Base-by-base conservation (phyloP, 2,113 vertebrate species). In the Solea solea region DNA sequence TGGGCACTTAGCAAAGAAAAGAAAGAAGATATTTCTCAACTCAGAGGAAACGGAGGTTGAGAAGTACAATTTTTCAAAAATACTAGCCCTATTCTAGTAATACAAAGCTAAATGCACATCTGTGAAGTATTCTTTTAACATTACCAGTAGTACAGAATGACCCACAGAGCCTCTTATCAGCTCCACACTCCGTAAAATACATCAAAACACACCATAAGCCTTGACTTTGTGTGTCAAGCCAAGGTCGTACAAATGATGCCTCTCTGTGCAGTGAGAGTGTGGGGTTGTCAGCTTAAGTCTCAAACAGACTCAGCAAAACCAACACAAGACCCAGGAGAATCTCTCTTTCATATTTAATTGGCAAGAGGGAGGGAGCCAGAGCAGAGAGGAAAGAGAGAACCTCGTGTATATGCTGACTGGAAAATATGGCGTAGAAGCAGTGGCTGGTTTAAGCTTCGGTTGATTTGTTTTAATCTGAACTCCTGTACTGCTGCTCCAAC, bases 301-400 rank as follows among this genome's bases (percentile, higher is more conserved):
- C 71, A 66, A 51, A 76, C 40, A 64, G 63, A 78, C 72, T 83
- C 76, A 81, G 79, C 85, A 83, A 40, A 78, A 68, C 8, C n/a
- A 56, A 60, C 12, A n/a, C 64, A 67, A 34, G 70, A 72, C 77
- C 75, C 63, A 25, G 27, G 27, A 68, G 80, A 5, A 34, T 63
- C 39, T 34, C 39, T 21, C 64, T 73, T 48, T 64, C 60, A 57
- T 21, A 70, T 82, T 78, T 82, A 85, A 87, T 82, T 82, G 64
- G 77, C 49, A 45, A 1, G 66, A 16, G 55, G 39, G 6, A 7
- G 40, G 8, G 13, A 27, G 45, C 39, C 21, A 63, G 44, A n/a
- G 60, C 28, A 2, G 8, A 42, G 5, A 14, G 27, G 10, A 58
- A 21, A 59, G 25, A 54, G 52, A 54, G 52, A 10, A 25, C 16